Conservation (phyloP, 2,113 vertebrate species). For the Ardeotis arabs region DNA sequence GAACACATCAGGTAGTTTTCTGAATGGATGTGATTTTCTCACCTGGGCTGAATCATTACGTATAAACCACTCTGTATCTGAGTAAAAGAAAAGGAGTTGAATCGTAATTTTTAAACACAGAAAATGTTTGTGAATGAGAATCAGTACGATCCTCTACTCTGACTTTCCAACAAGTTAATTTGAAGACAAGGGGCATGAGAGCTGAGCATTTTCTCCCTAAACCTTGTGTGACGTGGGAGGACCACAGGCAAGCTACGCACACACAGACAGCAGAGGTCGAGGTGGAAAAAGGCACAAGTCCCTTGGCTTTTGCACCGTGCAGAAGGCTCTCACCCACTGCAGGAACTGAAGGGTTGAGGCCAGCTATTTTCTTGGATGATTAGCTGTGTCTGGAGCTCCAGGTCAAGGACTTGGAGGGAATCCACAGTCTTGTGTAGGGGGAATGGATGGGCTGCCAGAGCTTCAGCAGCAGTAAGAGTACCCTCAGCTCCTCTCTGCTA, state of each 20-base stretch:
- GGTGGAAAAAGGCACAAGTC: neutral
- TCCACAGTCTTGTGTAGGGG: neutral
- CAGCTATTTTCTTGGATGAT: neutral
- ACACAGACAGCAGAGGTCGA: neutral
- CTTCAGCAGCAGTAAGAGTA: neutral
- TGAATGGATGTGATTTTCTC: neutral
- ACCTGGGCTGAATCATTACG: neutral
- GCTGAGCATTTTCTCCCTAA: neutral
- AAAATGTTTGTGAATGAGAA: neutral
- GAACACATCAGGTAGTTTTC: neutral
- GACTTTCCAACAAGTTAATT: neutral
- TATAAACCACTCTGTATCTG: neutral
- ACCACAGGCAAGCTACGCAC: neutral
- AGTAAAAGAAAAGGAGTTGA: neutral
- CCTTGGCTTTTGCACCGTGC: neutral
- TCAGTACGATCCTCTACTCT: neutral
- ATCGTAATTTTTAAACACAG: neutral
- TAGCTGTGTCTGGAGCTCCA: neutral
- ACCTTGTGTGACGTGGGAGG: neutral
- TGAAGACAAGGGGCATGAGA: neutral
- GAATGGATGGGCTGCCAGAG: neutral
- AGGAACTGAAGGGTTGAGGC: accelerated
- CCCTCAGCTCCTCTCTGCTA: neutral
- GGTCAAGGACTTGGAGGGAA: neutral
- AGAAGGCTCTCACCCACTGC: neutral